Conservation (phyloP, 2,797 vertebrate species). For the Sebastes cheni region DNA sequence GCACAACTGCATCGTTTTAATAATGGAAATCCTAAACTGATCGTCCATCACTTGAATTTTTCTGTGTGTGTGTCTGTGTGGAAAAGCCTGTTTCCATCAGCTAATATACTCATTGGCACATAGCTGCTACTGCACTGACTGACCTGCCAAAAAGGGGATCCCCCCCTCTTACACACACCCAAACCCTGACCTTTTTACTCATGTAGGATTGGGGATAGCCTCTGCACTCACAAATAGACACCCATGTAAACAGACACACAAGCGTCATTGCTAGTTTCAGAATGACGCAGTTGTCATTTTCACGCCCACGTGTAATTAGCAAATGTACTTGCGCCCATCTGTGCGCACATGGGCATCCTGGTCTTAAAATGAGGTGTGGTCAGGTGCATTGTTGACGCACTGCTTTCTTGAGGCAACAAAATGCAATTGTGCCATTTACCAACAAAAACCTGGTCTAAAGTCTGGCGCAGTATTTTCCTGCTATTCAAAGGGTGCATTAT, state of each 20-base stretch:
- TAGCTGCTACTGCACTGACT: conserved; percentile 25
- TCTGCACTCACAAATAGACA: not conserved
- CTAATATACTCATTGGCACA: conserved; percentile 41
- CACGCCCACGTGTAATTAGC: no score
- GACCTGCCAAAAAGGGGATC: conserved; percentile 36
- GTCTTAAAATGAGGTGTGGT: no score
- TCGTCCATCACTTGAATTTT: not conserved
- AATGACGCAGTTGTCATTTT: no score
- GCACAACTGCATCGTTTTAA: not conserved
- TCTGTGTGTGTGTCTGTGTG: not conserved
- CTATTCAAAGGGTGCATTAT: no score
- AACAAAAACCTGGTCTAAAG: no score
- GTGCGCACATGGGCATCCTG: no score
- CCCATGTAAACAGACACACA: not conserved
- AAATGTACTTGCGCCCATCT: no score
- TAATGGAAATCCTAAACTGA: conserved; percentile 7
- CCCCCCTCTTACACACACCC: not conserved
- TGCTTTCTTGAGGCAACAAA: no score
- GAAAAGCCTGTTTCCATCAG: conserved; percentile 29
- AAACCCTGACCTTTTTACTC: conserved; percentile 10
- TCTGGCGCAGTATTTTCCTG: no score
- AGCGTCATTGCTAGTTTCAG: no score
- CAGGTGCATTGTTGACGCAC: no score
- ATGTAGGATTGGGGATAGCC: not conserved
- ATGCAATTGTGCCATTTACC: no score